A percentile compares a stretch with the other conserved stretches of the same genome.
These are phyloP conservation scores for Mustela erminea DNA, from an alignment of 2,797 vertebrate species.

Conservation along the genomic window DNA sequence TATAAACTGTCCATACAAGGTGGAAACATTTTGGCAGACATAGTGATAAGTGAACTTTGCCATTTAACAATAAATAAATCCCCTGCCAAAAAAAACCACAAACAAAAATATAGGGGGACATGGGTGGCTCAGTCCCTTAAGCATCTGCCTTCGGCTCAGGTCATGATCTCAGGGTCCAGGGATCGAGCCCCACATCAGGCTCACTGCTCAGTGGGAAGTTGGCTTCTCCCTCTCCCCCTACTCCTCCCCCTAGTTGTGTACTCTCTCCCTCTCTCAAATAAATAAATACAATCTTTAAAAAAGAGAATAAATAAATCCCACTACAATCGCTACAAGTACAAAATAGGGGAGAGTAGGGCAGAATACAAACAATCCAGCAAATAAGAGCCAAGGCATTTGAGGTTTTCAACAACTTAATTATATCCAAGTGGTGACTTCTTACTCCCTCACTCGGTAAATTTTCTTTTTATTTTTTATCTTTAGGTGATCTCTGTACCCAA, in stretches of 20 bases:
- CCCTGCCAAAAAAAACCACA: neutral
- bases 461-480: conserved; percentile 12
- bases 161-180: neutral
- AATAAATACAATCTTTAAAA: neutral
- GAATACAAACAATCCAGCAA: neutral
- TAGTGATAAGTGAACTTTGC: neutral
- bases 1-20: neutral
- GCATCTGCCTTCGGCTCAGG: neutral
- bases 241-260: neutral
- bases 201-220: neutral
- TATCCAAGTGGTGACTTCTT: neutral
- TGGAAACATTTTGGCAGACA: neutral
- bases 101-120: neutral
- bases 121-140: neutral
- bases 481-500: neutral
- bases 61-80: neutral
- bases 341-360: neutral
- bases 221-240: neutral
- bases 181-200: neutral
- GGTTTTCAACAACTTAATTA: conserved; percentile 9
- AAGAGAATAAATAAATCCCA: neutral
- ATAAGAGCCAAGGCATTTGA: neutral
- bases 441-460: neutral
- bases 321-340: neutral
- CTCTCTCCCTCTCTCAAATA: neutral